A percentile compares a stretch with the other conserved stretches of the same genome.
These are phyloP conservation scores for Scomberomorus guttatus DNA, from an alignment of 2,797 vertebrate species.

Conservation along the genomic window DNA sequence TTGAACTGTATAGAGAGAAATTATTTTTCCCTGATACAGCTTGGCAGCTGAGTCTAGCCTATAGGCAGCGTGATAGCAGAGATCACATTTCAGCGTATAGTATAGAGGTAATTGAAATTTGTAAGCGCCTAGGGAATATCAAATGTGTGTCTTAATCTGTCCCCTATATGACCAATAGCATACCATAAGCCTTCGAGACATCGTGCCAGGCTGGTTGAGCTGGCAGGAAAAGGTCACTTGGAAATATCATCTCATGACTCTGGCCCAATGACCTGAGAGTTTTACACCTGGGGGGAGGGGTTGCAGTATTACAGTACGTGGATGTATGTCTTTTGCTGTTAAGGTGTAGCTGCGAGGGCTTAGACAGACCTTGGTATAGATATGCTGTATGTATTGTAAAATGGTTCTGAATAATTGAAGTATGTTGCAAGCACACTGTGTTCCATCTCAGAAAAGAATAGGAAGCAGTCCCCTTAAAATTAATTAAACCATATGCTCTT, in stretches of 20 bases:
- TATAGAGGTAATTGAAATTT: slow-evolving; percentile 75
- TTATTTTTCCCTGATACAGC: slow-evolving; percentile 30
- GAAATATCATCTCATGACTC: slow-evolving; percentile 50
- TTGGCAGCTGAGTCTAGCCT: slow-evolving; percentile 47
- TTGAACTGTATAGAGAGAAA: slow-evolving; percentile 13
- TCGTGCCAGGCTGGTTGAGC: slow-evolving; percentile 53
- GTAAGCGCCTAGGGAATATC: slow-evolving; percentile 52
- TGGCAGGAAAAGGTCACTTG: slow-evolving; percentile 59
- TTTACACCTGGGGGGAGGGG: slow-evolving; percentile 17
- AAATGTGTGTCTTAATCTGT: slow-evolving; percentile 45
- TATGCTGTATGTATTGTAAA: slow-evolving; percentile 6
- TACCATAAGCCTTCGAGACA: slow-evolving; percentile 65
- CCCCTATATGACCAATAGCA: slow-evolving; percentile 54
- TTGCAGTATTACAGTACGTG: slow-evolving; percentile 14
- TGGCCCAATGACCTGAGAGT: slow-evolving; percentile 38
- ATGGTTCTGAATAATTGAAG: slow-evolving; percentile 5
- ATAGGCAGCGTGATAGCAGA: slow-evolving; percentile 52
- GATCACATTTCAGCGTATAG: slow-evolving; percentile 69
- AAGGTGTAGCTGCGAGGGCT: slow-evolving; percentile 17
- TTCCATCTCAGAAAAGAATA: neutral
- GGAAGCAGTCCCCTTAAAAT: neutral
- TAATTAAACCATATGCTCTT: neutral
- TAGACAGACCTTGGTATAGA: slow-evolving; percentile 7
- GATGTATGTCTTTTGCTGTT: slow-evolving; percentile 42
- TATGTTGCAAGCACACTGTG: neutral